A percentile compares a stretch with the other conserved stretches of the same genome.
These are phyloP conservation scores for Steatocranus sp. DNA, from an alignment of 2,797 vertebrate species.

Conservation along the genomic window DNA sequence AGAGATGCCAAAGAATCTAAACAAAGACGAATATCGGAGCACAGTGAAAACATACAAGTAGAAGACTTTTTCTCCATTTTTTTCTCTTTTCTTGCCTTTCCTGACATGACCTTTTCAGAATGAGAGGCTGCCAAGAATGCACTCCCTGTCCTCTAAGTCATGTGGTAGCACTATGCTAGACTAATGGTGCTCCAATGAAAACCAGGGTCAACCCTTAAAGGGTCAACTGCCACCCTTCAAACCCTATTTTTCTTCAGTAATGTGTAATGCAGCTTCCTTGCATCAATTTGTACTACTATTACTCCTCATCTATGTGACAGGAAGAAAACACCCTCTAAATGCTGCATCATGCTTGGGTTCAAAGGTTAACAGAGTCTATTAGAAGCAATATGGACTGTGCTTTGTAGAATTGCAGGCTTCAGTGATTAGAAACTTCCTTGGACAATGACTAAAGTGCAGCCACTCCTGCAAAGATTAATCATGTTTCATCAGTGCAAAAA, in stretches of 20 bases:
- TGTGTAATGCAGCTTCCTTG: not conserved
- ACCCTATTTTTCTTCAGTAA: not conserved
- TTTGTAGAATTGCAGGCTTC: not conserved
- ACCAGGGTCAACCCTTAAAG: slow-evolving; percentile 9
- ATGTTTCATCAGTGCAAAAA: not conserved
- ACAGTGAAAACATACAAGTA: not conserved
- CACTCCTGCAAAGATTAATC: slow-evolving; percentile 25
- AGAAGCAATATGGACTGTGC: slow-evolving; percentile 24
- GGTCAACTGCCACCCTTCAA: not conserved
- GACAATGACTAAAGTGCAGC: slow-evolving; percentile 7
- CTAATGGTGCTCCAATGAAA: slow-evolving; percentile 56
- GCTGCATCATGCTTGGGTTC: slow-evolving; percentile 37
- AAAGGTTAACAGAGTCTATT: slow-evolving; percentile 54
- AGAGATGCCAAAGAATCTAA: not conserved
- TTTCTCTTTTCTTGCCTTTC: not conserved
- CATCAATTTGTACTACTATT: not conserved
- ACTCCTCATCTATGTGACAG: not conserved
- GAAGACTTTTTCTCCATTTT: not conserved
- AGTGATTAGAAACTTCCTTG: slow-evolving; percentile 22
- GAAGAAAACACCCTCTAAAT: not conserved
- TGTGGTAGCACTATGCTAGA: slow-evolving; percentile 10
- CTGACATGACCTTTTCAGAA: slow-evolving; percentile 65
- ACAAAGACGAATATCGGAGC: not conserved
- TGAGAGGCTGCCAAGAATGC: slow-evolving; percentile 53
- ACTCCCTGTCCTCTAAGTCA: not conserved